These are phyloP conservation scores for Rousettus leschenaultii DNA, from an alignment of 2,113 vertebrate species.

Conservation along the genomic window DNA sequence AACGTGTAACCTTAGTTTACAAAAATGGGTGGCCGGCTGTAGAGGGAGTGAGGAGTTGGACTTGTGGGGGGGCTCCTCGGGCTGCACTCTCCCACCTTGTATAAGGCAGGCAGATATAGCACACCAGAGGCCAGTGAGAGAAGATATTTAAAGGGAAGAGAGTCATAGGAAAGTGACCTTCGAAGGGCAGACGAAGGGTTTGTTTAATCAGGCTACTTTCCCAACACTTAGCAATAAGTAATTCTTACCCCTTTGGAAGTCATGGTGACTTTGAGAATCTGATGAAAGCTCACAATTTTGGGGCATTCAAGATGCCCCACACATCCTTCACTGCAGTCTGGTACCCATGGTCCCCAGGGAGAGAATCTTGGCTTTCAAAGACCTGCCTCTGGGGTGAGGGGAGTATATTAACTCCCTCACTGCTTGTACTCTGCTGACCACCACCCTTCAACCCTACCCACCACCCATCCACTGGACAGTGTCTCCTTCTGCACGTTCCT, in stretches of 20 bases:
- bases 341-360: not conserved
- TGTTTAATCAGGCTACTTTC: not conserved
- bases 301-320: not conserved
- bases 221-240: not conserved
- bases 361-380: not conserved
- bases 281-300: not conserved
- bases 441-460: not conserved
- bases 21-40: not conserved
- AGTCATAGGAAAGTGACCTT: not conserved
- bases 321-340: not conserved
- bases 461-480: slow-evolving; percentile 66
- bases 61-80: not conserved
- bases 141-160: not conserved
- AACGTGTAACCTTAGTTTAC: not conserved
- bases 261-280: not conserved
- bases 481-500: slow-evolving; percentile 99
- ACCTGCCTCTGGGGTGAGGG: not conserved
- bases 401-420: not conserved
- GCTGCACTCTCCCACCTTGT: not conserved
- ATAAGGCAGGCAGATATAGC: not conserved
- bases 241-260: not conserved
- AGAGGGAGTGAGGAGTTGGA: not conserved
- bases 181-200: not conserved
- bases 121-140: not conserved
- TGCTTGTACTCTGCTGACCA: not conserved